Evolutionary conservation across 2,113 vertebrate species (phyloP), one percentile per base, ranked within the genome.

Genomic region (Misgurnus mizolepis): DNA sequence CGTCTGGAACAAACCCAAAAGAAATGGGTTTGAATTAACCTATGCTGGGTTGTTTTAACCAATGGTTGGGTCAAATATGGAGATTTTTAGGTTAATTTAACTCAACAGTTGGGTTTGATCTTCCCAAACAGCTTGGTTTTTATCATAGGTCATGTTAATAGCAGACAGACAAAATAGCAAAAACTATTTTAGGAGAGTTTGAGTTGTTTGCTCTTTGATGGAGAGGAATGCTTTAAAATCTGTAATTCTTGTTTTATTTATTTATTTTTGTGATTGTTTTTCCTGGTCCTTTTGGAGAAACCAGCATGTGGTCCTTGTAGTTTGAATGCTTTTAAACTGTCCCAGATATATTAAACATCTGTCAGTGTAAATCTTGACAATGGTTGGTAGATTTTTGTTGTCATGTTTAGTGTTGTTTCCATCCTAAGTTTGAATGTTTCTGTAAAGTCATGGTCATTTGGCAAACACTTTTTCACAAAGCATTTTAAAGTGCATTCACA

Each of bases 281-380:
- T 22, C 40, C 12, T 4, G 55, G 27, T 74, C 71, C 71, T 62
- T 12, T 64, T 58, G 58, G 40, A 62, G 61, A 27, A 61, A 75
- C 10, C 70, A 61, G 43, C 72, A 62, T 75, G 58, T 49, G 58
- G 72, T 47, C 72, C 41, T 39, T 7, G 72, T 64, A 41, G 47
- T 75, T 64, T 39, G 58, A 75, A 75, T 62, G 58, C 72, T 75
- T 18, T 62, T 49, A 75, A 75, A 49, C 41, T 4, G 22, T 58
- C 7, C 41, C 12, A 7, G 43, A 41, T 64, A 49, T 34, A 34
- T 75, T 75, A 75, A 62, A 62, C 58, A 75, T 75, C 72, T 75
- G 72, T 62, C n/a, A 49, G 58, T 45, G 1, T 62, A 34, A n/a
- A 75, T 60, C 56, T 75, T 12, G 58, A 75, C 58, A 75, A 75